These are phyloP conservation scores for Frankliniella intonsa DNA, from an alignment of 2,888 invertebrate genomes.

Conservation along the genomic window DNA sequence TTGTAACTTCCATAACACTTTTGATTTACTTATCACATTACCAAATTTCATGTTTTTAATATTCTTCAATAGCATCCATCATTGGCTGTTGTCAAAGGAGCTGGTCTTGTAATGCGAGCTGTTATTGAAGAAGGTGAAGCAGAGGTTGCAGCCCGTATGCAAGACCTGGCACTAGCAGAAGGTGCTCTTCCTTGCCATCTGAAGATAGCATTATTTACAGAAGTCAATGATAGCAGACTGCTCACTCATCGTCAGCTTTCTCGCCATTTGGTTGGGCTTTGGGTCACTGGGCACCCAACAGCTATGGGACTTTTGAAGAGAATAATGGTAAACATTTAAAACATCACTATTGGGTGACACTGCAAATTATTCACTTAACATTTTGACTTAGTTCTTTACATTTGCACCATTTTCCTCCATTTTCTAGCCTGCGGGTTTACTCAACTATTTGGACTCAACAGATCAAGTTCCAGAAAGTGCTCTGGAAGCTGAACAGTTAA, in stretches of 20 bases:
- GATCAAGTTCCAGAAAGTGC: slow-evolving; percentile 75
- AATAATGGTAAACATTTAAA: slow-evolving; percentile 66
- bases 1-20: background rate
- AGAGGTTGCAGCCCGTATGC: slow-evolving; percentile 91
- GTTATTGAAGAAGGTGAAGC: slow-evolving; percentile 95
- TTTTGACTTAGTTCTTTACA: background rate
- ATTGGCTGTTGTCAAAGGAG: slow-evolving; percentile 96
- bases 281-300: slow-evolving; percentile 91
- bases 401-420: slow-evolving; percentile 30
- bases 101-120: slow-evolving; percentile 94
- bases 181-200: slow-evolving; percentile 93
- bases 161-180: slow-evolving; percentile 90
- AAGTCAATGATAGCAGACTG: slow-evolving; percentile 71
- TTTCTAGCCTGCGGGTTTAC: slow-evolving; percentile 81
- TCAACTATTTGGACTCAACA: slow-evolving; percentile 81
- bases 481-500: slow-evolving; percentile 63
- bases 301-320: slow-evolving; percentile 80
- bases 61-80: slow-evolving; percentile 74
- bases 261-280: slow-evolving; percentile 87
- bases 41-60: background rate
- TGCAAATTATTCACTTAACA: background rate
- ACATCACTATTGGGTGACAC: slow-evolving; percentile 32
- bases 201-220: slow-evolving; percentile 81
- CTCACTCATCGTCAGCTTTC: slow-evolving; percentile 88
- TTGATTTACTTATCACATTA: too few relatives aligned